Evolutionary conservation across 2,113 vertebrate genomes (phyloP).

Genomic region (Bubo blakistoni): DNA sequence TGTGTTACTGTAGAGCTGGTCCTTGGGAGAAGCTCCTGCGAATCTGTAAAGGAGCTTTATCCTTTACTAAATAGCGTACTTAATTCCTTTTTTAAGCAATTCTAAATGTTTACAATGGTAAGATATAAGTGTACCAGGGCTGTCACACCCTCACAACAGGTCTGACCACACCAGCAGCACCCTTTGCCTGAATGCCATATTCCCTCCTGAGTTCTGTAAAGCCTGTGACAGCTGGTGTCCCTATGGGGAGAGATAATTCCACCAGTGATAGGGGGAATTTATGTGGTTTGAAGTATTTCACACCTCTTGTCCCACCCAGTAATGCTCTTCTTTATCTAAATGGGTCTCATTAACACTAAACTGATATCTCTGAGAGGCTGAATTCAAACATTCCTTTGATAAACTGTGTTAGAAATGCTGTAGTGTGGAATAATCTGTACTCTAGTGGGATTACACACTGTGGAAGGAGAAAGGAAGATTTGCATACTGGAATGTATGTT

Average conservation of each 20-base stretch:
- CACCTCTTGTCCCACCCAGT: not conserved
- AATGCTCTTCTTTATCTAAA: slow-evolving; percentile 56
- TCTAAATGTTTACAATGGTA: not conserved
- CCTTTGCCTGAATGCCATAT: not conserved
- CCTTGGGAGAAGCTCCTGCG: not conserved
- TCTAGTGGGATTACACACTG: not conserved
- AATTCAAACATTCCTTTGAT: slow-evolving; percentile 14
- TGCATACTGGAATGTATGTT: not conserved
- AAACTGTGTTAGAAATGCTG: slow-evolving; percentile 9
- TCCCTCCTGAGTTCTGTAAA: not conserved
- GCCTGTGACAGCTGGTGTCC: not conserved
- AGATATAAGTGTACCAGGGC: not conserved
- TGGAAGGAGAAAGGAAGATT: not conserved
- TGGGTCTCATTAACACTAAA: slow-evolving; percentile 31
- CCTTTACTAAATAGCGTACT: not conserved
- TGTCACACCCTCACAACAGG: not conserved
- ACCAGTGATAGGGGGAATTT: not conserved
- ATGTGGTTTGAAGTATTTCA: slow-evolving; percentile 38
- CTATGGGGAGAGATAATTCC: not conserved
- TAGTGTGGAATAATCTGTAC: not conserved
- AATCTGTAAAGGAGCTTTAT: not conserved
- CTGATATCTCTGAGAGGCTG: not conserved
- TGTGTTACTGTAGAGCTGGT: not conserved
- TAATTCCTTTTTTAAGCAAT: not conserved
- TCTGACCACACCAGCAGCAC: not conserved